A percentile compares a stretch with the other conserved stretches of the same genome.
Evolutionary conservation across 2,888 invertebrate genomes (phyloP).

Genomic region (Drosophila picticornis): DNA sequence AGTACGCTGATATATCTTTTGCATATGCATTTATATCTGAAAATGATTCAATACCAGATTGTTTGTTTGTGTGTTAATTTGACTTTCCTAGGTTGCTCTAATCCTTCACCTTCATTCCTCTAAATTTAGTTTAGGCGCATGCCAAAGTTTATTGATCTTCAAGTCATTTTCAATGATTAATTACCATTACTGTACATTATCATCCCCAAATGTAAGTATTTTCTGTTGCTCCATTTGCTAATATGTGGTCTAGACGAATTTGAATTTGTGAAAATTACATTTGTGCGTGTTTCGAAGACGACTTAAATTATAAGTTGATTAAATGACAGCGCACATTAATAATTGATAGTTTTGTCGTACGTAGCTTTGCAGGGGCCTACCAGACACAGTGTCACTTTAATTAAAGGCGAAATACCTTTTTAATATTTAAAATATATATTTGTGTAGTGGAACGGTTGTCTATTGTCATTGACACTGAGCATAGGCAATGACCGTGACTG

Average conservation of each 20-base stretch:
- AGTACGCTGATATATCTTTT: too few species aligned
- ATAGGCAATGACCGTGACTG: conserved; percentile 35
- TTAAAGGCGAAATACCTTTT: conserved; percentile 67
- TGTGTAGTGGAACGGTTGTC: conserved; percentile 28
- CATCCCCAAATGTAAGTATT: not conserved
- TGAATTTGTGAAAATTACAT: conserved; percentile 56
- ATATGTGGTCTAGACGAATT: conserved; percentile 5
- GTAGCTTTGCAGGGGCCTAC: conserved; percentile 19
- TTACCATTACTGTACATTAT: not conserved
- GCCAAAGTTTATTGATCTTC: not conserved
- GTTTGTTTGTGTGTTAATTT: not conserved
- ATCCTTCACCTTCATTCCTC: not conserved
- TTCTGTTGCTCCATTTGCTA: not conserved
- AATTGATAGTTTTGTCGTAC: conserved; percentile 61
- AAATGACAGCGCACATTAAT: conserved; percentile 55
- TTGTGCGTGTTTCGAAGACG: conserved; percentile 68
- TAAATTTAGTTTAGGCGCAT: not conserved
- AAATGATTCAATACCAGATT: not conserved
- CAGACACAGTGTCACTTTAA: conserved; percentile 54
- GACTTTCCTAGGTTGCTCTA: not conserved
- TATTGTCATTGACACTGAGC: conserved; percentile 47
- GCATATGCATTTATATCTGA: not conserved
- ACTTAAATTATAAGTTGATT: conserved; percentile 54
- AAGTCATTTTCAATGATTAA: conserved; percentile 9
- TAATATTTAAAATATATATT: conserved; percentile 67